phyloP scores from a whole-genome alignment of 2,888 invertebrate genomes.

The Sialis fuliginosa region DNA sequence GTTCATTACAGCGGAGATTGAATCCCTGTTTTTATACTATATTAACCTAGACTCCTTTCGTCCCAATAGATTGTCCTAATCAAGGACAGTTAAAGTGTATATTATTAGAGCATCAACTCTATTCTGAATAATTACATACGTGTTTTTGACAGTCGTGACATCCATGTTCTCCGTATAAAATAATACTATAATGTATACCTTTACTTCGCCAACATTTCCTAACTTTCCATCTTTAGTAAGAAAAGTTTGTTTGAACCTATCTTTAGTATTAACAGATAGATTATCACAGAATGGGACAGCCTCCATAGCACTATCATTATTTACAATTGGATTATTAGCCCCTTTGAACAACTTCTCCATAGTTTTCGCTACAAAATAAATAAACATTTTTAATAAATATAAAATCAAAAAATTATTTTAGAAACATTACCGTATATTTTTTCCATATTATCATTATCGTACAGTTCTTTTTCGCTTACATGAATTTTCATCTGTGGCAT shows the following conservation, averaged over 20 bases:
- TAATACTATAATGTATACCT: neutral
- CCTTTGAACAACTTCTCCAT: neutral
- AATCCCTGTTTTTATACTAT: too few species aligned
- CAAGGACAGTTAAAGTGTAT: too few species aligned
- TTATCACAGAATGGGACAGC: neutral
- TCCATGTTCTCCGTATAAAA: too few species aligned
- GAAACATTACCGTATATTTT: conserved; percentile 17
- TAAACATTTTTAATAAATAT: neutral
- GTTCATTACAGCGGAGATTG: too few species aligned
- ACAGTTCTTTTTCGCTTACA: conserved; percentile 16
- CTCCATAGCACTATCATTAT: neutral
- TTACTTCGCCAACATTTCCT: conserved; percentile 9
- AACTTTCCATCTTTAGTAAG: conserved; percentile 15
- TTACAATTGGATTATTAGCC: neutral
- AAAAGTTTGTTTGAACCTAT: conserved; percentile 15
- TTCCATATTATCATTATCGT: conserved; percentile 16
- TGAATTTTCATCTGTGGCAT: conserved; percentile 18
- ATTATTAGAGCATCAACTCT: too few species aligned
- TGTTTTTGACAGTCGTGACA: too few species aligned
- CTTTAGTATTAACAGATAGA: neutral
- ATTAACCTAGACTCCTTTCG: too few species aligned
- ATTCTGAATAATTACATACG: too few species aligned
- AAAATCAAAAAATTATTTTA: conserved; percentile 5
- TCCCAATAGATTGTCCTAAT: too few species aligned
- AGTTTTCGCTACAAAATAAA: neutral